These are phyloP conservation scores for Patella caerulea DNA, from an alignment of 2,888 invertebrate genomes.

Conservation along the genomic window DNA sequence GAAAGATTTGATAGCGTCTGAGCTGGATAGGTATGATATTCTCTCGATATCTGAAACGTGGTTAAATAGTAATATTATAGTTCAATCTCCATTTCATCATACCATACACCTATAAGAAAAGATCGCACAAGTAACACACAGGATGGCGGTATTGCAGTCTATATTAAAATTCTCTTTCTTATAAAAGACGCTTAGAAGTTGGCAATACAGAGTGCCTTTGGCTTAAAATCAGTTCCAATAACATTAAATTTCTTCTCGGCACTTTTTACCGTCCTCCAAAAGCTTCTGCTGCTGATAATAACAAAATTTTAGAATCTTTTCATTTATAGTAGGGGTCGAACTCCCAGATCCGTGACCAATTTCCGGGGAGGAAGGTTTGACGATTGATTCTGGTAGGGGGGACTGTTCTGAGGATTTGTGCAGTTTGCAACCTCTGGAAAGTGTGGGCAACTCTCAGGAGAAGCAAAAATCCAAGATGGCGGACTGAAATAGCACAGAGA, in stretches of 20 bases:
- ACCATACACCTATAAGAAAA: neutral
- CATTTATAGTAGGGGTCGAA: too few relatives aligned
- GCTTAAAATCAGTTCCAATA: neutral
- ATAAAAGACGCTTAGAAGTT: neutral
- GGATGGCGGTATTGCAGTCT: neutral
- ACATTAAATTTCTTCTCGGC: neutral
- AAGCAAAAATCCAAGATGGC: too few relatives aligned
- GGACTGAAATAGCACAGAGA: too few relatives aligned
- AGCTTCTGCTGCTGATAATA: neutral
- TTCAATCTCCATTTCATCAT: neutral
- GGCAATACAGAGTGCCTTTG: slow-evolving; percentile 10
- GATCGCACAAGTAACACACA: neutral
- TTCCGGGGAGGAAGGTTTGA: too few relatives aligned
- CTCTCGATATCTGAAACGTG: neutral
- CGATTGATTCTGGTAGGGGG: too few relatives aligned
- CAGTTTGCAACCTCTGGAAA: too few relatives aligned
- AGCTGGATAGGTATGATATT: neutral
- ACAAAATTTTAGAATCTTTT: slow-evolving; percentile 5
- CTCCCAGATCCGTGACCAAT: too few relatives aligned
- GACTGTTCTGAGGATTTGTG: too few relatives aligned
- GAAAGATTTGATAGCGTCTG: neutral
- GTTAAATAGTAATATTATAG: neutral
- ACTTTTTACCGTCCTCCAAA: neutral
- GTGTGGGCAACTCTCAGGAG: too few relatives aligned
- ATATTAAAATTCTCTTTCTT: neutral